Conservation (phyloP, 2,888 invertebrate genomes). For the Clivina fossor region DNA sequence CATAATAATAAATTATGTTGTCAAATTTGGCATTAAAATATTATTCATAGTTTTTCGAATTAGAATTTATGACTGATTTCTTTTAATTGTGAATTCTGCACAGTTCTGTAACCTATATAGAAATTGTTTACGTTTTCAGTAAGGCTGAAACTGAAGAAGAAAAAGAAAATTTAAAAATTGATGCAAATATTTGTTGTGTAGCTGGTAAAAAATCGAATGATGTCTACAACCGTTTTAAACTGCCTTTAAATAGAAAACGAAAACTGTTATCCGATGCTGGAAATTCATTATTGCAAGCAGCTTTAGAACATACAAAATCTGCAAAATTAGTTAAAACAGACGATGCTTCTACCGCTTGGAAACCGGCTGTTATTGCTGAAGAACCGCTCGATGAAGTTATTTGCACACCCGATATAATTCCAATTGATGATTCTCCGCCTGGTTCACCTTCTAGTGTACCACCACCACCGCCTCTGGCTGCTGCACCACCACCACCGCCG, state of each 20-base stretch:
- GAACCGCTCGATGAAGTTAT: slow-evolving; percentile 57
- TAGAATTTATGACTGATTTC: too few relatives aligned
- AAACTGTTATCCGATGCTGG: background rate
- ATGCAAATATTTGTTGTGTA: slow-evolving; percentile 16
- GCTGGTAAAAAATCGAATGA: slow-evolving; percentile 9
- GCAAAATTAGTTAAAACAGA: too few relatives aligned
- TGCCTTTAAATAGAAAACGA: slow-evolving; percentile 5
- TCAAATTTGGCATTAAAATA: slow-evolving; percentile 2
- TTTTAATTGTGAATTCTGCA: too few relatives aligned
- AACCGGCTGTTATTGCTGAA: slow-evolving; percentile 1
- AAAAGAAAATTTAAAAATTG: slow-evolving; percentile 1
- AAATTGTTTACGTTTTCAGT: slow-evolving; percentile 10
- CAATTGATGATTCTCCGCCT: slow-evolving; percentile 35
- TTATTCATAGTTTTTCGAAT: background rate
- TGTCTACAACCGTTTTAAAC: background rate
- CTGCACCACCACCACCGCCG: background rate
- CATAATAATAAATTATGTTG: background rate
- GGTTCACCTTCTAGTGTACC: slow-evolving; percentile 3
- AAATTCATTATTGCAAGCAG: background rate
- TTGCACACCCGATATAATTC: slow-evolving; percentile 62
- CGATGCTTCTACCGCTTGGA: slow-evolving; percentile 1
- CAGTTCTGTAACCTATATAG: too few relatives aligned
- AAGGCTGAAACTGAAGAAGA: slow-evolving; percentile 5
- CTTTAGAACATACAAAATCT: background rate
- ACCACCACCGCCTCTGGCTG: slow-evolving; percentile 1